A percentile compares a stretch with the other conserved stretches of the same genome.
These are phyloP conservation scores for Hippocampus comes DNA, from an alignment of 2,113 vertebrate genomes.

Conservation along the genomic window DNA sequence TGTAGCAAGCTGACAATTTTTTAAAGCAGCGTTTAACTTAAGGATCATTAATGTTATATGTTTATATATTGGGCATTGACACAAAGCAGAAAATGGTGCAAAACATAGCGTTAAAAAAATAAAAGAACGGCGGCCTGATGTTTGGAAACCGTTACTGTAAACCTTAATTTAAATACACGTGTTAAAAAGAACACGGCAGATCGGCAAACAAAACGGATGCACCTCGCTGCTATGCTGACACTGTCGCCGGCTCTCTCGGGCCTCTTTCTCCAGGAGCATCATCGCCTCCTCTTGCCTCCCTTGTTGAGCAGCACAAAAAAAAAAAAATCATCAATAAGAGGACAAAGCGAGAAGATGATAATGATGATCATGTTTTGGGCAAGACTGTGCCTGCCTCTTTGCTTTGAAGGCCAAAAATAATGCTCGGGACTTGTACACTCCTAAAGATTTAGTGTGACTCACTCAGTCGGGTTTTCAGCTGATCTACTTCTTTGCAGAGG, in stretches of 20 bases:
- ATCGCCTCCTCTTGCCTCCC: constrained; percentile 73
- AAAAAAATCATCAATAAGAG: background rate
- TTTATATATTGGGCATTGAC: too few relatives aligned
- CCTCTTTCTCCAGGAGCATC: constrained; percentile 68
- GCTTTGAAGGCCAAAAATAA: constrained; percentile 5
- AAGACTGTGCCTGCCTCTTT: constrained; percentile 27
- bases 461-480: constrained; percentile 73
- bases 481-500: constrained; percentile 75
- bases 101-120: too few relatives aligned
- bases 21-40: too few relatives aligned
- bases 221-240: constrained; percentile 71
- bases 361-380: background rate
- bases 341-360: constrained; percentile 3
- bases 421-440: constrained; percentile 28
- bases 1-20: too few relatives aligned
- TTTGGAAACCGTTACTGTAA: too few relatives aligned
- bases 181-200: background rate
- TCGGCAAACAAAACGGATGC: constrained; percentile 21
- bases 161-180: background rate
- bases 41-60: too few relatives aligned
- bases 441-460: constrained; percentile 45
- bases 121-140: too few relatives aligned
- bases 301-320: constrained; percentile 27
- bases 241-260: constrained; percentile 68
- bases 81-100: too few relatives aligned